phyloP scores from a whole-genome alignment of 2,797 vertebrate genomes.

The Melanogrammus aeglefinus region DNA sequence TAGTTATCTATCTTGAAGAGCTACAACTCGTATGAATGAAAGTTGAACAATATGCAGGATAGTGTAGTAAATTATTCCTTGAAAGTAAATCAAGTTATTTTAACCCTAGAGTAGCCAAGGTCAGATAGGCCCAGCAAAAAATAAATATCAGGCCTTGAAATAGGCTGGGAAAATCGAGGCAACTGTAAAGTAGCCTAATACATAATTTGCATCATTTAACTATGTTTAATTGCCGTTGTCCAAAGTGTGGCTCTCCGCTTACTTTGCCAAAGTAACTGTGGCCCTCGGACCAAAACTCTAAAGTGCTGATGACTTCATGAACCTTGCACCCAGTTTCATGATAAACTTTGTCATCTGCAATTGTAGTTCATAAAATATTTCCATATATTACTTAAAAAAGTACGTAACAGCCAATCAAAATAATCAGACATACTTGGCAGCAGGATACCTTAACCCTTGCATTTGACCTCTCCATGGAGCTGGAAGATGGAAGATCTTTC shows the following conservation, averaged over 20 bases:
- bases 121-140: no score
- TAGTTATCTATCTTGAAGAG: no score
- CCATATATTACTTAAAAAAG: constrained; percentile 16
- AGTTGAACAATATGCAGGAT: no score
- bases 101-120: no score
- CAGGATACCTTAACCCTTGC: background rate
- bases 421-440: background rate
- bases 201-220: no score
- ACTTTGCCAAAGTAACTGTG: no score
- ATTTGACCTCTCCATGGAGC: constrained; percentile 25
- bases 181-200: no score
- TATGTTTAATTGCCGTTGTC: constrained; percentile 14
- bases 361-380: constrained; percentile 20
- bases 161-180: no score
- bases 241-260: constrained; percentile 1
- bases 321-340: constrained; percentile 25
- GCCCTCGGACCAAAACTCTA: background rate
- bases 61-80: no score
- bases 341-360: constrained; percentile 25
- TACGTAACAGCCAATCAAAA: background rate
- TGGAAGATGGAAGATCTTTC: constrained; percentile 26
- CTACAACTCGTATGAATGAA: no score
- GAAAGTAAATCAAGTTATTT: no score
- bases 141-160: no score
- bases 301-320: constrained; percentile 20